Base-by-base conservation (phyloP, 2,888 invertebrate genomes). In the Chironomus riparius region DNA sequence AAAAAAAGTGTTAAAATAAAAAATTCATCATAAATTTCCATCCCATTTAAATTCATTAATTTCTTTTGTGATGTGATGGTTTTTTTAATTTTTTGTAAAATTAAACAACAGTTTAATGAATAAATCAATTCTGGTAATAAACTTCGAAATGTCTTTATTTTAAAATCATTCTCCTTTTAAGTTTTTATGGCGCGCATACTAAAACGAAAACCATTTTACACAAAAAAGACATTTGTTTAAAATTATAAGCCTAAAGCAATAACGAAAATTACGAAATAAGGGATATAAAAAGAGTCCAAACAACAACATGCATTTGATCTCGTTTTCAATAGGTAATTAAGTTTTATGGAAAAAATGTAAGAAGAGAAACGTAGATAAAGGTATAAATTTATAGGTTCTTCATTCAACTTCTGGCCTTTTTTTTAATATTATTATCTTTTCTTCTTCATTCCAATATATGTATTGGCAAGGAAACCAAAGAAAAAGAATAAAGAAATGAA, bases 251-350 rank as follows among this genome's bases (percentile, higher is more conserved):
- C 56, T 56, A 0, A 15, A 15, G 56, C 1, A 18, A 18, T 7
- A 56, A 56, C 18, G 18, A 56, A 50, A 56, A 56, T 38, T 10
- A 38, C 10, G 10, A 38, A 38, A 38, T 38, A 38, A 38, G 38
- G 38, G 5, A 38, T 38, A 38, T 38, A 38, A 38, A 28, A 38
- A 7, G 10, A 38, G 38, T 2, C 2, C 38, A 38, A 38, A 38
- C 10, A 38, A 38, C 38, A 38, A 38, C 38, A 38, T 38, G 7
- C 38, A 38, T 38, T 56, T 18, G 18, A 18, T 56, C 56, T 56
- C n/a, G 7, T 22, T 65, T 62, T 56, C 72, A 72, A 61, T 72
- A 38, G 72, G 61, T 62, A 72, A 72, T 72, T 72, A 72, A 72
- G 38, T 61, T 24, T 62, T 56, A 22, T 38, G 13, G 15, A 68